Conservation (phyloP, 2,888 invertebrate genomes). For the Idaea aversata region DNA sequence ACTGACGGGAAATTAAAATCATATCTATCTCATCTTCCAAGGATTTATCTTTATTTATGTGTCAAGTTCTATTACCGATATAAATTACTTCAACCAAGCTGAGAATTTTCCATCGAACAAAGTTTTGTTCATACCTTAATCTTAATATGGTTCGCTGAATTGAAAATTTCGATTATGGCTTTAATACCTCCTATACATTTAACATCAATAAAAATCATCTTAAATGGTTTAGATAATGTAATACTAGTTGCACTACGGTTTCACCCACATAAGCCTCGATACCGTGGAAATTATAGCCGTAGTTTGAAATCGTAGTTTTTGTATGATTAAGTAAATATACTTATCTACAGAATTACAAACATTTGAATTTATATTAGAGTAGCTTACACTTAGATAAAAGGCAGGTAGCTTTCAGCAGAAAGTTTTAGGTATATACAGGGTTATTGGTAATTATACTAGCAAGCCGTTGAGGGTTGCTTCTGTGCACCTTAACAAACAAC, state of each 20-base stretch:
- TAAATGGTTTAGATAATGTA: background rate
- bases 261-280: background rate
- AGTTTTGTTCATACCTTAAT: constrained; percentile 8
- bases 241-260: background rate
- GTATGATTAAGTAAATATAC: too few species aligned
- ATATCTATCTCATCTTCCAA: background rate
- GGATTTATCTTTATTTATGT: constrained; percentile 1
- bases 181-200: background rate
- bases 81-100: background rate
- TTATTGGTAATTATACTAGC: too few species aligned
- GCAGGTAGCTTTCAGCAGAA: too few species aligned
- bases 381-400: too few species aligned
- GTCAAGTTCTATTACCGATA: background rate
- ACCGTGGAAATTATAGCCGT: too few species aligned
- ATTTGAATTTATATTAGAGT: too few species aligned
- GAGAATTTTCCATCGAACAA: constrained; percentile 2
- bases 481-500: too few species aligned
- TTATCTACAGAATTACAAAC: too few species aligned
- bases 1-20: background rate
- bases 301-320: too few species aligned
- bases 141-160: constrained; percentile 1
- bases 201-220: background rate
- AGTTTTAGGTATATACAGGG: too few species aligned
- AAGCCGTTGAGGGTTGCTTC: too few species aligned
- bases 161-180: background rate